Evolutionary conservation across 2,113 vertebrate species (phyloP).

Genomic region (Malurus alboscapulatus): DNA sequence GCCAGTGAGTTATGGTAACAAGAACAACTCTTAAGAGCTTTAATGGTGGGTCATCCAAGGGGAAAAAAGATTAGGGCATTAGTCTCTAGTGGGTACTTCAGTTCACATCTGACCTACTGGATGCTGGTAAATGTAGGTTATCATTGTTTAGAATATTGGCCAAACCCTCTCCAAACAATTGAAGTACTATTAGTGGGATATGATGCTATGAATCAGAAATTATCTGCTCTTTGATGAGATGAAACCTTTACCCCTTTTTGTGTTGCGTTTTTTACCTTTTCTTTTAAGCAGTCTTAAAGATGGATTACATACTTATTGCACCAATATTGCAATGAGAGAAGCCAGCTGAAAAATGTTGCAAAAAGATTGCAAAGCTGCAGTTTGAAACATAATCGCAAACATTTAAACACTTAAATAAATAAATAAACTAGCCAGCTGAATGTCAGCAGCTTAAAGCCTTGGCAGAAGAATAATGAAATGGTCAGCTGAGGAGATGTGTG

Average conservation of each 20-base stretch:
- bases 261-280: neutral
- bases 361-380: neutral
- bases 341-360: neutral
- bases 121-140: neutral
- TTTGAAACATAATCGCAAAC: neutral
- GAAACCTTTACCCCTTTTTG: neutral
- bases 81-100: slow-evolving; percentile 1
- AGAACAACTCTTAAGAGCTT: slow-evolving; percentile 14
- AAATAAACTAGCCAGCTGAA: neutral
- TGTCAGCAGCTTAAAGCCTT: neutral
- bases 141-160: neutral
- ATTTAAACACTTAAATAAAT: neutral
- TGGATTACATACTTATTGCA: neutral
- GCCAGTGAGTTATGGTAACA: slow-evolving; percentile 6
- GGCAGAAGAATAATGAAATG: neutral
- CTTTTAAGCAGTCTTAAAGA: neutral
- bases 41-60: neutral
- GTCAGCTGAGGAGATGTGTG: neutral
- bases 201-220: neutral
- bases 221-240: neutral
- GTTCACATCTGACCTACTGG: neutral
- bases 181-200: neutral
- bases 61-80: neutral
- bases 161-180: neutral
- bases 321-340: neutral